Evolutionary conservation across 2,888 invertebrate species (phyloP).

Genomic region (Temnothorax ravouxi): DNA sequence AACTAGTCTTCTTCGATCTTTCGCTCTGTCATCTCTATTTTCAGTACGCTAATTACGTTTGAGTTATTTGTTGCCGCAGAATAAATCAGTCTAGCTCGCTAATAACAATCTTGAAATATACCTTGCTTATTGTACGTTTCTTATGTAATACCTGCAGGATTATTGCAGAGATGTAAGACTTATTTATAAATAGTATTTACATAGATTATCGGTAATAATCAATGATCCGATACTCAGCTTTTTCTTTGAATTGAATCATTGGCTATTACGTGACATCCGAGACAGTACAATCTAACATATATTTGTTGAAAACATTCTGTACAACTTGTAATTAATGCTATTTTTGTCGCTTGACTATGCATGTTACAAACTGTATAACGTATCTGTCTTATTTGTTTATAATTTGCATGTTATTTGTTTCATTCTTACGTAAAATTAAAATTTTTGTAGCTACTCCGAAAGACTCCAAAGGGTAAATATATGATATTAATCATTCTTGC

Average conservation of each 20-base stretch:
- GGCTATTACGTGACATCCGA: slow-evolving; percentile 3
- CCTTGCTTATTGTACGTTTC: background rate
- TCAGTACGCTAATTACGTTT: background rate
- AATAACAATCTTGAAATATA: background rate
- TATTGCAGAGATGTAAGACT: background rate
- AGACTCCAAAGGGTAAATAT: background rate
- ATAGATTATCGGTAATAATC: background rate
- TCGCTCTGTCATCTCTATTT: background rate
- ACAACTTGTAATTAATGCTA: slow-evolving; percentile 11
- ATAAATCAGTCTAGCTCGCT: background rate
- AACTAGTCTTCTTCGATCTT: background rate
- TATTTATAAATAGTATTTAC: background rate
- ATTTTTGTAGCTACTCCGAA: background rate
- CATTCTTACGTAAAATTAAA: background rate
- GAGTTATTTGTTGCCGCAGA: background rate
- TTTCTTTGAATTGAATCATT: slow-evolving; percentile 12
- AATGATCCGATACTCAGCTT: background rate
- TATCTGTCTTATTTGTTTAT: background rate
- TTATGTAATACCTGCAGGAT: background rate
- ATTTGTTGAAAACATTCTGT: background rate
- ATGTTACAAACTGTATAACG: background rate
- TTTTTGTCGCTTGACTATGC: background rate
- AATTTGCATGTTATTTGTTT: background rate
- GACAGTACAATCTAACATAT: slow-evolving; percentile 3
- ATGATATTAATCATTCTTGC: background rate